A percentile compares a stretch with the other conserved stretches of the same genome.
Evolutionary conservation across 2,113 vertebrate species (phyloP).

Genomic region (Junco hyemalis): DNA sequence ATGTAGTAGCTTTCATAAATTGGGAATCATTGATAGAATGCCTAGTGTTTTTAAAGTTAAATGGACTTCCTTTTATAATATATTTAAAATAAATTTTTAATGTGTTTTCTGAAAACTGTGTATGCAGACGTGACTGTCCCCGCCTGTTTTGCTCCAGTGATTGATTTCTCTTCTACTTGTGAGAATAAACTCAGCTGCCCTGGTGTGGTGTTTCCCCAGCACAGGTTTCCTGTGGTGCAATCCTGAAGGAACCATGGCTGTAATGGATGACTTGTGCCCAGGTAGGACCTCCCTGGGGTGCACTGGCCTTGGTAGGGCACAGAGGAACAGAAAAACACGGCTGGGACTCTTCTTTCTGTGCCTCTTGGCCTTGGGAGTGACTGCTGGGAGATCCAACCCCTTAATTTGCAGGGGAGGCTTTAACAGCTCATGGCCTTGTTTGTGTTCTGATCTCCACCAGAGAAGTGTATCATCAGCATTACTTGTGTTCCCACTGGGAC

Average conservation of each 20-base stretch:
- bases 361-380: neutral
- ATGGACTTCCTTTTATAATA: conserved; percentile 69
- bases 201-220: neutral
- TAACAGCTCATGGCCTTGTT: neutral
- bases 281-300: neutral
- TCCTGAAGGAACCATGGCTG: neutral
- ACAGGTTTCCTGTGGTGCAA: neutral
- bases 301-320: neutral
- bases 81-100: conserved; percentile 73
- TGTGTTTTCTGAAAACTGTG: conserved; percentile 67
- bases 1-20: conserved; percentile 61
- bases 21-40: conserved; percentile 49
- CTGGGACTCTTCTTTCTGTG: neutral
- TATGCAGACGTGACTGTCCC: neutral
- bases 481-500: neutral
- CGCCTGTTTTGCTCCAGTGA: neutral
- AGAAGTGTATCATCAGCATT: neutral
- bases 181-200: neutral
- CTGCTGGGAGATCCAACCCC: neutral
- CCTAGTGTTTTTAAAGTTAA: conserved; percentile 68
- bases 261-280: neutral
- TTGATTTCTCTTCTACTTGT: neutral
- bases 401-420: neutral
- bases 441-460: neutral
- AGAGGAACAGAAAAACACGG: neutral